These are phyloP conservation scores for Numenius arquata DNA, from an alignment of 2,113 vertebrate species.

Conservation along the genomic window DNA sequence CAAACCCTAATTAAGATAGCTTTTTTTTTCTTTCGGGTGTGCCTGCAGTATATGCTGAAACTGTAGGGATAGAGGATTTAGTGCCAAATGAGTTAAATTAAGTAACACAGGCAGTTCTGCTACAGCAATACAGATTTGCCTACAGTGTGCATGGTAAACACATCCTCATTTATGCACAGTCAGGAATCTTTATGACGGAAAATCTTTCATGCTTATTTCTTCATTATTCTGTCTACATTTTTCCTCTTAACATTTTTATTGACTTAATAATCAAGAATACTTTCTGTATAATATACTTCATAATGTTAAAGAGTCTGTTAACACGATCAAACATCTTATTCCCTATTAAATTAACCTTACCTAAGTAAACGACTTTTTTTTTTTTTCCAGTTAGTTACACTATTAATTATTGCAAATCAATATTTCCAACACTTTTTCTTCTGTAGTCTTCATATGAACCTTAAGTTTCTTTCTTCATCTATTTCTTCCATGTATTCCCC, in stretches of 20 bases:
- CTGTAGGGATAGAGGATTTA: not conserved
- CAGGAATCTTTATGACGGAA: not conserved
- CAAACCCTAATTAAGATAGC: not conserved
- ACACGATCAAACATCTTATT: not conserved
- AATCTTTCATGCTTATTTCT: constrained; percentile 18
- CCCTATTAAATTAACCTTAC: not conserved
- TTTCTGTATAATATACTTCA: not conserved
- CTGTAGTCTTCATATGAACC: not conserved
- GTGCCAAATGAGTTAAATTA: not conserved
- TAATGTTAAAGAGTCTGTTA: not conserved
- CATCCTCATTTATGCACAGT: not conserved
- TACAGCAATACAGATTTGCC: not conserved
- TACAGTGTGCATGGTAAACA: not conserved
- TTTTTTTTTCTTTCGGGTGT: not conserved
- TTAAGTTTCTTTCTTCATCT: not conserved
- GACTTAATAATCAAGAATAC: not conserved
- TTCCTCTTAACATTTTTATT: not conserved
- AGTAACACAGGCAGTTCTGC: not conserved
- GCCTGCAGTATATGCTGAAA: not conserved
- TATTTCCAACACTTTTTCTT: not conserved
- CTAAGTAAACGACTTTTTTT: not conserved
- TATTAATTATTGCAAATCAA: not conserved
- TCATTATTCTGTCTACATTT: constrained; percentile 1
- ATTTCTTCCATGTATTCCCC: not conserved
- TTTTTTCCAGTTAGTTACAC: not conserved